Conservation (phyloP, 2,113 vertebrate genomes). For the Tragelaphus imberbis region DNA sequence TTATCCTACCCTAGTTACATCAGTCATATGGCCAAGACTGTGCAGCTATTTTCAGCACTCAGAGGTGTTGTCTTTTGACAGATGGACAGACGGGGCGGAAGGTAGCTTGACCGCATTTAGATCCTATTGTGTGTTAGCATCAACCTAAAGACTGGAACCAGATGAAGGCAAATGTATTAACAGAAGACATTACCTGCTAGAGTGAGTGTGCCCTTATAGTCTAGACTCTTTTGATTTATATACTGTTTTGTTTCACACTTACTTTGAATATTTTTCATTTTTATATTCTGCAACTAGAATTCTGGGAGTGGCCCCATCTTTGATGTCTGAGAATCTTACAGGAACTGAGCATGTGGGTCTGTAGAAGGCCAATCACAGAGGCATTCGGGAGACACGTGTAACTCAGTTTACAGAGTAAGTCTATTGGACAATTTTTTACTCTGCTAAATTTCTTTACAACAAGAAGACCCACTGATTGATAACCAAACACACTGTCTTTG, state of each 20-base stretch:
- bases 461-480: neutral
- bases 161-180: neutral
- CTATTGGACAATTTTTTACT: neutral
- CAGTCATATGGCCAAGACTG: neutral
- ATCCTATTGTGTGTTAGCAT: neutral
- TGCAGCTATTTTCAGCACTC: neutral
- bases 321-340: neutral
- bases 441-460: neutral
- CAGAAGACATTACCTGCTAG: accelerated
- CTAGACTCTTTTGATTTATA: neutral
- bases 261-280: neutral
- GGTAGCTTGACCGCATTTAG: neutral
- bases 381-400: neutral
- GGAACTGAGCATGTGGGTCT: no score
- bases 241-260: neutral
- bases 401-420: neutral
- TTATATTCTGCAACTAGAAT: neutral
- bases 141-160: neutral
- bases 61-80: neutral
- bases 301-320: neutral
- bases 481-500: neutral
- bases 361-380: neutral
- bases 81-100: neutral
- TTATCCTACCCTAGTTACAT: neutral
- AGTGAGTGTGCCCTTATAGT: neutral